Conservation (phyloP, 2,888 invertebrate genomes). For the Ectobius pallidus region DNA sequence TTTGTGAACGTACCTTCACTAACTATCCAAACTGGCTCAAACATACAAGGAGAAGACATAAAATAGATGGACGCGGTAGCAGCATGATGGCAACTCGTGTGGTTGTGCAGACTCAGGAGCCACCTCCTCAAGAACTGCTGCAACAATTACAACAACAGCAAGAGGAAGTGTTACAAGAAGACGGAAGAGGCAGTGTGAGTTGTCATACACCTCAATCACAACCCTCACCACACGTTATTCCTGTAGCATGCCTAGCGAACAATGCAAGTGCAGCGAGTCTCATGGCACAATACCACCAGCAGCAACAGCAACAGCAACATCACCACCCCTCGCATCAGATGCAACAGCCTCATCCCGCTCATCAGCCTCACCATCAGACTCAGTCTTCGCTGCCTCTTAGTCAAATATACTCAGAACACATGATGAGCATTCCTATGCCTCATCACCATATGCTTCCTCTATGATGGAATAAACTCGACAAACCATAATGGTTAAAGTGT, state of each 20-base stretch:
- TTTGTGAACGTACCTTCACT: slow-evolving; percentile 62
- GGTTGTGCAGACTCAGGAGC: neutral
- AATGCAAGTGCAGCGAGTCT: slow-evolving; percentile 17
- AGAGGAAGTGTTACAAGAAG: slow-evolving; percentile 12
- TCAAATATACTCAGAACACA: slow-evolving; percentile 28
- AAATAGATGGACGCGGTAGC: slow-evolving; percentile 42
- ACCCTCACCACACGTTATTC: neutral
- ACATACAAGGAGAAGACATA: slow-evolving; percentile 63
- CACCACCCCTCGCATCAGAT: too few relatives aligned
- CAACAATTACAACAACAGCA: neutral
- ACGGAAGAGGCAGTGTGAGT: neutral
- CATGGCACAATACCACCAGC: slow-evolving; percentile 34
- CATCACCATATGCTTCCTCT: slow-evolving; percentile 37
- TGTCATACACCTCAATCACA: slow-evolving; percentile 10
- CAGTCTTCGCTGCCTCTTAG: neutral
- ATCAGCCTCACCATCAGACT: slow-evolving; percentile 19
- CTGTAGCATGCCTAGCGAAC: slow-evolving; percentile 13
- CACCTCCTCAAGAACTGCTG: neutral
- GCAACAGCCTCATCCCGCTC: slow-evolving; percentile 13
- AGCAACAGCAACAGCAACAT: too few relatives aligned
- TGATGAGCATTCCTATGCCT: slow-evolving; percentile 33
- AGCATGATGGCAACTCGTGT: neutral
- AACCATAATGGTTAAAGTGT: too few relatives aligned
- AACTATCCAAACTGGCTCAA: slow-evolving; percentile 64
- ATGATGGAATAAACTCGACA: slow-evolving; percentile 11